These are phyloP conservation scores for Melanotaenia maccullochi DNA, from an alignment of 2,797 vertebrate genomes.

Conservation along the genomic window DNA sequence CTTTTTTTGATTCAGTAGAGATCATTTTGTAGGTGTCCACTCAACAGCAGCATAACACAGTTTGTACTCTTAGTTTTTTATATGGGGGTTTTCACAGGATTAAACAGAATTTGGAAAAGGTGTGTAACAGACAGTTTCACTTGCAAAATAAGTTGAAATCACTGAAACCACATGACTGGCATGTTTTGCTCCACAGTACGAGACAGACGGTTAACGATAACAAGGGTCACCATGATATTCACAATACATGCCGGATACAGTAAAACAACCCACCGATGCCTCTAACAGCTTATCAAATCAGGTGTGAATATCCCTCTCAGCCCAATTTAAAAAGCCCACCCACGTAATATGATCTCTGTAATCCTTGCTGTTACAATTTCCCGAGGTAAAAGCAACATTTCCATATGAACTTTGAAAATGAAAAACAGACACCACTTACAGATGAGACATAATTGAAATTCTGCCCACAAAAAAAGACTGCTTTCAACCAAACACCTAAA, in stretches of 20 bases:
- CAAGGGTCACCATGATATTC: constrained; percentile 23
- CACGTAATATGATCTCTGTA: constrained; percentile 41
- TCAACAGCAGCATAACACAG: background rate
- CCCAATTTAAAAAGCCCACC: constrained; percentile 38
- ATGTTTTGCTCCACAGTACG: constrained; percentile 17
- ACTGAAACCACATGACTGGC: background rate
- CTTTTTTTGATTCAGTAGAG: background rate
- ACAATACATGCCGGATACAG: constrained; percentile 19
- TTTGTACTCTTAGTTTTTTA: background rate
- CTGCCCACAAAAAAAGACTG: constrained; percentile 29
- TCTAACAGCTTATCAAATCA: constrained; percentile 33
- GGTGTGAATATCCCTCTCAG: constrained; percentile 40
- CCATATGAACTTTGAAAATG: constrained; percentile 38
- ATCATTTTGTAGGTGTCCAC: background rate
- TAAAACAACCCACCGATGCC: constrained; percentile 22
- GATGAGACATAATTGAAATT: constrained; percentile 53
- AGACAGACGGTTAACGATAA: constrained; percentile 37
- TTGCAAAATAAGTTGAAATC: background rate
- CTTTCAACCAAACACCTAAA: constrained; percentile 30
- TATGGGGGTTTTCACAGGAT: constrained; percentile 1
- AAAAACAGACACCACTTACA: constrained; percentile 43
- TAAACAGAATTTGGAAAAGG: constrained; percentile 3
- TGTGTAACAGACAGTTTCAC: constrained; percentile 7
- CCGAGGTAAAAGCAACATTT: constrained; percentile 41
- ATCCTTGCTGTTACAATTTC: constrained; percentile 43